phyloP scores from a whole-genome alignment of 2,888 invertebrate species.

The Calameuta idolon region DNA sequence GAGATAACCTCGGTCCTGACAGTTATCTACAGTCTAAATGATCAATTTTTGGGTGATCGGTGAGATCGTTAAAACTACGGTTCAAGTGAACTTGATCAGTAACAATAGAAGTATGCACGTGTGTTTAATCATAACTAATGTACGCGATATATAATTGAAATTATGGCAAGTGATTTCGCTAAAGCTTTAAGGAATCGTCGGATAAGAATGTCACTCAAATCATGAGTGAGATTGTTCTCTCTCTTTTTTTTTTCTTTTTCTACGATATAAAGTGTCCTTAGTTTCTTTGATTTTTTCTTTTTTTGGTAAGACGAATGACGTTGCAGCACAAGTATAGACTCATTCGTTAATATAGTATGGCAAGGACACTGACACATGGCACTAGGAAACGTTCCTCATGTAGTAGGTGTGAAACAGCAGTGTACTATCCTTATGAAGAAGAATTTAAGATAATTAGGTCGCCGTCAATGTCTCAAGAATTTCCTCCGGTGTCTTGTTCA shows the following conservation, averaged over 20 bases:
- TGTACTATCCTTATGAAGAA: not conserved
- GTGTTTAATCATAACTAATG: not conserved
- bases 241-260: not conserved
- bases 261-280: not conserved
- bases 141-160: constrained; percentile 1
- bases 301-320: not conserved
- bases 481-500: constrained; percentile 83
- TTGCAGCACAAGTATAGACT: not conserved
- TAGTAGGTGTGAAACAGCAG: not conserved
- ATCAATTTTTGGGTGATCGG: not conserved
- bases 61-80: not conserved
- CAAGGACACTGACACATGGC: constrained; percentile 44
- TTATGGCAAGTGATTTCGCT: constrained; percentile 3
- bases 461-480: constrained; percentile 80
- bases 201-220: not conserved
- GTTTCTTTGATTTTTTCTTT: not conserved
- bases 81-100: not conserved
- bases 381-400: constrained; percentile 23
- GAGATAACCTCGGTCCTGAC: not conserved
- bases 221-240: not conserved
- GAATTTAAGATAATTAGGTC: constrained; percentile 31
- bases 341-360: constrained; percentile 42
- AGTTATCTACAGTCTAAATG: not conserved
- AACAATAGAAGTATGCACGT: not conserved
- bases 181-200: not conserved